These are phyloP conservation scores for Gonatopus flavifemur DNA, from an alignment of 1,140 invertebrate species.

Conservation along the genomic window DNA sequence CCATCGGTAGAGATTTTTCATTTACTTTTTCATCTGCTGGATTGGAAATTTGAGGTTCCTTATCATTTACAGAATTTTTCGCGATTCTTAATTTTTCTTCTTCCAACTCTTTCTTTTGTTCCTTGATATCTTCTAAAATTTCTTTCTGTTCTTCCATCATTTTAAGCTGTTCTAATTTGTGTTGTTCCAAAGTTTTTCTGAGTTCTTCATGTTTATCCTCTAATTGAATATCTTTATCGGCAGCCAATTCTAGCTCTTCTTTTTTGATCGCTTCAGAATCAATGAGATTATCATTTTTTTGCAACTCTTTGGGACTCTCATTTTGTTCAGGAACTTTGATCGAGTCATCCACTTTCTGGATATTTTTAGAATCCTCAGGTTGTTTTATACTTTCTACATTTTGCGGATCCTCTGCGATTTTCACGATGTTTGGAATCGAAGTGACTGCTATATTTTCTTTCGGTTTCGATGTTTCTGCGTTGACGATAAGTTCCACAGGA, in stretches of 20 bases:
- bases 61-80: slow-evolving; percentile 4
- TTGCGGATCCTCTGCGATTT: slow-evolving; percentile 27
- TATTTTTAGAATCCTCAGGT: slow-evolving; percentile 17
- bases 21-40: too few species aligned
- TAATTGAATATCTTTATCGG: slow-evolving; percentile 35
- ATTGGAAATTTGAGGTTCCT: too few species aligned
- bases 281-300: slow-evolving; percentile 43
- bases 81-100: slow-evolving; percentile 39
- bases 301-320: slow-evolving; percentile 26
- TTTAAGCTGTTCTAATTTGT: slow-evolving; percentile 61
- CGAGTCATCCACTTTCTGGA: slow-evolving; percentile 41
- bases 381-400: slow-evolving; percentile 14
- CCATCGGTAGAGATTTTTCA: too few species aligned
- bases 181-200: slow-evolving; percentile 61
- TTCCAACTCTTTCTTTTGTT: slow-evolving; percentile 58
- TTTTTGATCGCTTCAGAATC: slow-evolving; percentile 56
- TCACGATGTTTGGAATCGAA: slow-evolving; percentile 24
- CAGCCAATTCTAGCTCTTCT: slow-evolving; percentile 54
- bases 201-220: slow-evolving; percentile 55
- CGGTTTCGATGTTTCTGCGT: slow-evolving; percentile 25
- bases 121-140: slow-evolving; percentile 61
- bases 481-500: slow-evolving; percentile 50
- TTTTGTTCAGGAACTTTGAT: slow-evolving; percentile 53
- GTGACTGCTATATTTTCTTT: slow-evolving; percentile 16
- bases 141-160: slow-evolving; percentile 63